phyloP scores from a whole-genome alignment of 2,797 vertebrate species.

The Macrochelys suwanniensis region DNA sequence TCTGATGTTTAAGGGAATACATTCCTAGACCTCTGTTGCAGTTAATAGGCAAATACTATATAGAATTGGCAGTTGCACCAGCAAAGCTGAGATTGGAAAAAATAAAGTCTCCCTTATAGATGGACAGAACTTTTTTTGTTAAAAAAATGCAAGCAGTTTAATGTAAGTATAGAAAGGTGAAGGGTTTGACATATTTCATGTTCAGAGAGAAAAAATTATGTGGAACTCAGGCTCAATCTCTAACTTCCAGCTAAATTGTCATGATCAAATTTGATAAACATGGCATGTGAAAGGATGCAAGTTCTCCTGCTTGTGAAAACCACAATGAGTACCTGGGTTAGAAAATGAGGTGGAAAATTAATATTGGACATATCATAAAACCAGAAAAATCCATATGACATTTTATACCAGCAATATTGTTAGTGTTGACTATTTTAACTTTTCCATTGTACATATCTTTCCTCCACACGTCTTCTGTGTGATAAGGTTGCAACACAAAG shows the following conservation, averaged over 20 bases:
- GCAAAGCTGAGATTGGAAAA: background rate
- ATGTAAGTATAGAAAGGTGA: background rate
- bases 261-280: background rate
- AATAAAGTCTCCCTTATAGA: background rate
- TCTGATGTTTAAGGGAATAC: background rate
- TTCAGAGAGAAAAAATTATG: background rate
- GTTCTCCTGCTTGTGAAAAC: background rate
- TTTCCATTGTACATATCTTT: background rate
- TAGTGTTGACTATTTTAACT: background rate
- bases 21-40: background rate
- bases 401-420: background rate
- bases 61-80: too few species aligned
- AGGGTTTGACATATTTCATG: background rate
- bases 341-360: background rate
- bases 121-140: background rate
- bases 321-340: background rate
- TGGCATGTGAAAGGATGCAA: background rate
- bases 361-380: background rate
- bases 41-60: background rate
- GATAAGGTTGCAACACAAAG: background rate
- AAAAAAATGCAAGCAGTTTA: background rate
- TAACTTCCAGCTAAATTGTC: background rate
- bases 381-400: background rate
- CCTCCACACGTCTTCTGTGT: background rate
- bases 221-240: background rate